Evolutionary conservation across 2,113 vertebrate species (phyloP).

Genomic region (Perognathus longimembris): DNA sequence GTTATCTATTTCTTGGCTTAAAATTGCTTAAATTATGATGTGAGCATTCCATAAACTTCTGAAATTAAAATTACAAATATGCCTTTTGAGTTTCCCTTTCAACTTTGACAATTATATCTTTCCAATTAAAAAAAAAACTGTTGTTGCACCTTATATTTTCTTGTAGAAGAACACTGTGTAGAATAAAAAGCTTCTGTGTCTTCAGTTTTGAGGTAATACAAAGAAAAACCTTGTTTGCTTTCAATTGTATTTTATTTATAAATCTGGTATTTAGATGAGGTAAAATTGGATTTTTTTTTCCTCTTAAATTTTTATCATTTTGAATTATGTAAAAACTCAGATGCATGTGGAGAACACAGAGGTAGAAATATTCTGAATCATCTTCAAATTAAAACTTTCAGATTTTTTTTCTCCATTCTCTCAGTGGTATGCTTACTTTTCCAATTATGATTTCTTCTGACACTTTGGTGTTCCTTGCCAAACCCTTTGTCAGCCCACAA

Average conservation of each 20-base stretch:
- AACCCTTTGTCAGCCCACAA: slow-evolving; percentile 2
- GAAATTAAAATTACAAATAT: neutral
- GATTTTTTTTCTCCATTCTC: slow-evolving; percentile 23
- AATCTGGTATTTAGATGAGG: neutral
- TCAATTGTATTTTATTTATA: slow-evolving; percentile 40
- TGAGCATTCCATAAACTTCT: neutral
- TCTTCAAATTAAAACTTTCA: slow-evolving; percentile 46
- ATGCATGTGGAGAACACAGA: neutral
- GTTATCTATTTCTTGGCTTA: neutral
- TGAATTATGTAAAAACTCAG: neutral
- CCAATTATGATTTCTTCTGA: slow-evolving; percentile 52
- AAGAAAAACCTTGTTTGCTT: neutral
- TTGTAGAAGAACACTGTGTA: neutral
- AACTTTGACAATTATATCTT: neutral
- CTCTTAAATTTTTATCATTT: slow-evolving; percentile 21
- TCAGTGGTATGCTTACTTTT: neutral
- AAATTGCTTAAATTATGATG: slow-evolving; percentile 32
- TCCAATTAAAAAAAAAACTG: neutral
- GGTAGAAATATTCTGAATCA: neutral
- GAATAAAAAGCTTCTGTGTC: neutral
- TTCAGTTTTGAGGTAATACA: neutral
- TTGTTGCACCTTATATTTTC: neutral
- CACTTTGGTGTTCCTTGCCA: slow-evolving; percentile 22
- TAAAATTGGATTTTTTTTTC: neutral
- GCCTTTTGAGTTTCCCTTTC: neutral